Percentiles rank a stretch among this genome's conserved stretches.
Evolutionary conservation across 2,888 invertebrate genomes (phyloP).

Genomic region (Hyppa rectilinea): DNA sequence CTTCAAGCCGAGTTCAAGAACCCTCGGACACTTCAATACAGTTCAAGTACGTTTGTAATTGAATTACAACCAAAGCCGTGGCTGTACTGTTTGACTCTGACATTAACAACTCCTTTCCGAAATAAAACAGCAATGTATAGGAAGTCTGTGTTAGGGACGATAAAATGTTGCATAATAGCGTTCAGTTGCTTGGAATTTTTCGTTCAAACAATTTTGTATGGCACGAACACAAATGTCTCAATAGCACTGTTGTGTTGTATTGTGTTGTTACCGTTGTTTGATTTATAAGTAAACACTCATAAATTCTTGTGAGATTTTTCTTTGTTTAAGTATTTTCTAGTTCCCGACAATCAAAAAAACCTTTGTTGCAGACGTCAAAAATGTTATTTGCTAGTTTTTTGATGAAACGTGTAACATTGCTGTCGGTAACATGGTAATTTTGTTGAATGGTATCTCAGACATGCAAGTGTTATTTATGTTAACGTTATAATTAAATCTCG

Average conservation of each 20-base stretch:
- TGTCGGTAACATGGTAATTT: no score
- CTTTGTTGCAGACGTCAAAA: neutral
- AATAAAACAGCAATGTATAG: slow-evolving; percentile 73
- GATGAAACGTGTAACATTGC: no score
- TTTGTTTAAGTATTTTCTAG: slow-evolving; percentile 33
- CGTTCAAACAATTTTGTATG: slow-evolving; percentile 77
- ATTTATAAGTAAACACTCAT: slow-evolving; percentile 52
- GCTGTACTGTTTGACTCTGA: slow-evolving; percentile 71
- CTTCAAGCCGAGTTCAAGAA: slow-evolving; percentile 70
- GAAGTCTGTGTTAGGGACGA: slow-evolving; percentile 68
- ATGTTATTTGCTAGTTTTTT: neutral
- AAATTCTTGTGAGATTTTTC: slow-evolving; percentile 31
- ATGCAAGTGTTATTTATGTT: neutral
- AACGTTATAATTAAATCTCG: neutral
- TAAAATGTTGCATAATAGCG: slow-evolving; percentile 70
- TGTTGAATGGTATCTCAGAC: no score
- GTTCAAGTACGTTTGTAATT: slow-evolving; percentile 66
- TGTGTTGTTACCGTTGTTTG: slow-evolving; percentile 54
- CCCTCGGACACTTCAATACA: slow-evolving; percentile 57
- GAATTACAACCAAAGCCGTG: slow-evolving; percentile 72
- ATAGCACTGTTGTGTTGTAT: slow-evolving; percentile 65
- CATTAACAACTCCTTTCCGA: slow-evolving; percentile 72
- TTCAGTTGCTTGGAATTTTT: slow-evolving; percentile 75
- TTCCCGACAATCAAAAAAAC: slow-evolving; percentile 11
- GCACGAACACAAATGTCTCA: slow-evolving; percentile 59